These are phyloP conservation scores for Cephalopholis sonnerati DNA, from an alignment of 2,113 vertebrate genomes.

Conservation along the genomic window DNA sequence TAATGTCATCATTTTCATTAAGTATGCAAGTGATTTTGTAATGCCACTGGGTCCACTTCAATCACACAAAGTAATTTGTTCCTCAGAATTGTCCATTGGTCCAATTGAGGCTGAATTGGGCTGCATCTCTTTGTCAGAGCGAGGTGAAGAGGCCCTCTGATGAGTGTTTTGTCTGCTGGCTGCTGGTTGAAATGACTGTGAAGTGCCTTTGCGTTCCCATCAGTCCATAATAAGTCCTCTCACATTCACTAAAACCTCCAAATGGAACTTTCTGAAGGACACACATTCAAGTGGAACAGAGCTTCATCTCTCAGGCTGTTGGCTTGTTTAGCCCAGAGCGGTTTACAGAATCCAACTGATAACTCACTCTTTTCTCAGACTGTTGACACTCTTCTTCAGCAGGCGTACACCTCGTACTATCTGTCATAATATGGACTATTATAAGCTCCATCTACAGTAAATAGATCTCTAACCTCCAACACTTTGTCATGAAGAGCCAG, in stretches of 20 bases:
- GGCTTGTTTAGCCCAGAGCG: conserved; percentile 36
- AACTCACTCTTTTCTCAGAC: conserved; percentile 13
- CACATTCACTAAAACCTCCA: conserved; percentile 42
- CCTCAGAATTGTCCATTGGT: conserved; percentile 18
- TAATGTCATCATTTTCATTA: not conserved
- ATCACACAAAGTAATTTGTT: conserved; percentile 28
- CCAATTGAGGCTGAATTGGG: conserved; percentile 4
- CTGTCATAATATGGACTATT: conserved; percentile 30
- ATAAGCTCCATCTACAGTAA: conserved; percentile 43
- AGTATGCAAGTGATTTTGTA: conserved; percentile 28
- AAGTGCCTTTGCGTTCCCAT: conserved; percentile 41
- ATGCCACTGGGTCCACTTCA: not conserved
- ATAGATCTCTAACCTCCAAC: conserved; percentile 61
- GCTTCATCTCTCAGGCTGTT: conserved; percentile 30
- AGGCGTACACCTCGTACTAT: not conserved
- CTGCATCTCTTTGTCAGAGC: conserved; percentile 41
- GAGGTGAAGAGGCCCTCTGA: conserved; percentile 54
- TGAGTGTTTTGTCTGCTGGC: conserved; percentile 56
- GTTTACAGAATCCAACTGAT: conserved; percentile 9
- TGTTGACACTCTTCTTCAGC: conserved; percentile 51
- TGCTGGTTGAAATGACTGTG: conserved; percentile 40
- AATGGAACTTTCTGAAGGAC: conserved; percentile 59
- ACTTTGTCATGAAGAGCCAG: conserved; percentile 12
- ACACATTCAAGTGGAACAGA: conserved; percentile 24
- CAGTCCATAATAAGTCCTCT: conserved; percentile 52